Evolutionary conservation across 2,797 vertebrate species (phyloP), one percentile per base, ranked within the genome.

Genomic region (Girardinus metallicus): DNA sequence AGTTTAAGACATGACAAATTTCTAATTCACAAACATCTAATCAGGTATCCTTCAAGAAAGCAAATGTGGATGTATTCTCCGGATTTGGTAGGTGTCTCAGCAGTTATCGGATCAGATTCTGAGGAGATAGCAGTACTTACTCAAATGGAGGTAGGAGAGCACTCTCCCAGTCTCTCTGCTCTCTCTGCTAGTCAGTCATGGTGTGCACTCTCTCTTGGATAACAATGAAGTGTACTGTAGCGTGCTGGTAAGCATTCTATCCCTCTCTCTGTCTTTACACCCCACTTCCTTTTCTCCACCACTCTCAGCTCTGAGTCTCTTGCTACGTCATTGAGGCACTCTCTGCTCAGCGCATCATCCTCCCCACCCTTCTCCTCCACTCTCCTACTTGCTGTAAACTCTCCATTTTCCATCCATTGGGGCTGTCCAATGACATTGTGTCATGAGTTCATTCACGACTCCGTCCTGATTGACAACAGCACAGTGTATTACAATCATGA

Each of bases 221-320:
- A 94, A 94, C 92, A 95, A 87, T 96, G 92, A 94, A 95, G 93
- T 94, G 93, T 92, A 93, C 93, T 94, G 95, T 95, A 94, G 93
- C 84, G 71, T 93, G 92, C 93, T 93, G 90, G 89, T 89, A 91
- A 91, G 87, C 90, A 91, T 91, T 89, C 92, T 92, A 84, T 92
- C 85, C 89, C 83, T 88, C 88, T 87, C 85, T 88, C 88, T 81
- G 86, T 88, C 77, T 80, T 86, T 79, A 62, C 80, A 84, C 47
- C 80, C 76, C 84, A 86, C 78, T 75, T 74, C 81, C 80, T 82
- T 78, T 86, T 91, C 92, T 90, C 90, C 83, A 86, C 88, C 92
- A 88, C 88, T 93, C 88, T 88, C 91, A 60, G 91, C 90, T 89
- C 90, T 91, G 90, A 92, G 88, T 74, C 89, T 89, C 88, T 79